Percentiles rank a stretch among this genome's conserved stretches.
Conservation (phyloP, 92 coral and sea anemone species). For the Porites rus region DNA sequence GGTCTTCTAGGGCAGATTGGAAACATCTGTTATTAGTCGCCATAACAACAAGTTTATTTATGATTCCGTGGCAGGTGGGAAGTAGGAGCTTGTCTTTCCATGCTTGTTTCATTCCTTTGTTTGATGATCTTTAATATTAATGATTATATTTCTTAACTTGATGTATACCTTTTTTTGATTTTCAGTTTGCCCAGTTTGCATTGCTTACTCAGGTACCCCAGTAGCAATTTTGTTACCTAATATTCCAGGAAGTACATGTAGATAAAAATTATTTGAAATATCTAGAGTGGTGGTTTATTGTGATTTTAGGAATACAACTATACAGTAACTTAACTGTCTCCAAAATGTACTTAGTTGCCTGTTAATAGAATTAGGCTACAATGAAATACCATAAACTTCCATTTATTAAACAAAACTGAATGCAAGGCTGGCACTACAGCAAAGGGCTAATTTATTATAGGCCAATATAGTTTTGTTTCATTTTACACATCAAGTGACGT, state of each 20-base stretch:
- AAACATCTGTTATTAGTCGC: conserved; percentile 78
- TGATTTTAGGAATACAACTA: too few species aligned
- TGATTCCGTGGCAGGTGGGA: conserved; percentile 98
- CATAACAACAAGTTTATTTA: conserved; percentile 81
- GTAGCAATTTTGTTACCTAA: neutral
- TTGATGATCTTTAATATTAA: neutral
- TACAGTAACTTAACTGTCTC: too few species aligned
- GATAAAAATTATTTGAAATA: too few species aligned
- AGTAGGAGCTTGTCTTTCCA: neutral
- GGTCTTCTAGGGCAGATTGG: conserved; percentile 88
- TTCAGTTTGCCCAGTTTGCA: conserved; percentile 98
- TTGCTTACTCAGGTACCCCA: conserved; percentile 87
- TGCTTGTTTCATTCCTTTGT: neutral
- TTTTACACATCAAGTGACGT: too few species aligned
- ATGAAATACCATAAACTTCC: too few species aligned
- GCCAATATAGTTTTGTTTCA: too few species aligned
- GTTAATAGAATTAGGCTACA: too few species aligned
- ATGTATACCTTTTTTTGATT: neutral
- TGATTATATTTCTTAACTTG: neutral
- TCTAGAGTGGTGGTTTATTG: too few species aligned
- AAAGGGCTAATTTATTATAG: too few species aligned
- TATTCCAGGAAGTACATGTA: neutral
- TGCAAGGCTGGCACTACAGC: too few species aligned
- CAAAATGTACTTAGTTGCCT: too few species aligned
- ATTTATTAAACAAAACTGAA: too few species aligned